These are phyloP conservation scores for Xestoiulus laeticollis DNA, from an alignment of 2,888 invertebrate species.

Conservation along the genomic window DNA sequence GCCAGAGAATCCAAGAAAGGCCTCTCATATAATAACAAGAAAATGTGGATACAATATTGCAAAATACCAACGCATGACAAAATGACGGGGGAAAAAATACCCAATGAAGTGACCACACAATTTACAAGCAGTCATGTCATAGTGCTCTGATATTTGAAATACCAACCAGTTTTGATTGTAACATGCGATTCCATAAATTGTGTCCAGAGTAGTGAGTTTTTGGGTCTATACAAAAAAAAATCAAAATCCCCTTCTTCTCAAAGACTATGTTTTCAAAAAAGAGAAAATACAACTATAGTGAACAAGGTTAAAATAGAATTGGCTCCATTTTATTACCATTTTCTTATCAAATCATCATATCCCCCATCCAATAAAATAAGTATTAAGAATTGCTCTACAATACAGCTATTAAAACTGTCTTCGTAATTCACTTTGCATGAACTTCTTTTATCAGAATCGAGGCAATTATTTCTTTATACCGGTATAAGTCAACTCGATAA, in stretches of 20 bases:
- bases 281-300: neutral
- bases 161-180: neutral
- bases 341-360: neutral
- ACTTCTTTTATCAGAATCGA: neutral
- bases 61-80: constrained; percentile 8
- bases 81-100: neutral
- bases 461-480: neutral
- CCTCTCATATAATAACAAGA: neutral
- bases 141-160: constrained; percentile 7
- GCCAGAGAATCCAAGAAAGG: neutral
- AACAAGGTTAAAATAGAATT: neutral
- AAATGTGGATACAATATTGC: constrained; percentile 36
- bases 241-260: neutral
- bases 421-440: neutral
- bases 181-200: constrained; percentile 6
- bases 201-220: neutral
- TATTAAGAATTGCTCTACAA: neutral
- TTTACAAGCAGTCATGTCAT: constrained; percentile 35
- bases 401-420: neutral
- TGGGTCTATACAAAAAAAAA: neutral
- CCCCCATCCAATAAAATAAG: neutral
- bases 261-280: neutral
- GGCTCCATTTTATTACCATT: neutral
- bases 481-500: constrained; percentile 20
- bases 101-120: constrained; percentile 14